Evolutionary conservation across 2,888 invertebrate species (phyloP), one percentile per base, ranked within the genome.

Genomic region (Peribatodes rhomboidaria): DNA sequence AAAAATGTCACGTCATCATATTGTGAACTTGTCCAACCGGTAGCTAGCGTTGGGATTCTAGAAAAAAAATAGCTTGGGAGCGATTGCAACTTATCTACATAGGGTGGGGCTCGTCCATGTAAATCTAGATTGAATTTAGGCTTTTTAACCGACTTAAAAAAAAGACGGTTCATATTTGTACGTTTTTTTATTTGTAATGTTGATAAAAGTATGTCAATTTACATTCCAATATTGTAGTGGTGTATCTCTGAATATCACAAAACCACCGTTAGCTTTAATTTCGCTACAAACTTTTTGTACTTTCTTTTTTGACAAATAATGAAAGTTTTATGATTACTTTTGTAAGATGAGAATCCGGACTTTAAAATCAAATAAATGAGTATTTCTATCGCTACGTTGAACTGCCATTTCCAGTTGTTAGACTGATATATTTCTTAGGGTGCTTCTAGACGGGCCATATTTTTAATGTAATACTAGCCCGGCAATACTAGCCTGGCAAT

Each of bases 371-470:
- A 33, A 16, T 2, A 35, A 50, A 35, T 35, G 6, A 46, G 10
- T 53, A 58, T 57, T 42, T 58, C 11, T 42, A 58, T 44, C 33
- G 59, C 64, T 55, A 52, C 58, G 53, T 37, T 35, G 35, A 61
- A 64, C 68, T 73, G 69, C 68, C 67, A 68, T 65, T 67, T 65
- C 46, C 65, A 69, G 61, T 67, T 70, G 39, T 57, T 47, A 50
- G 56, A 64, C 66, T 61, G 59, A 59, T 41, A 33, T 35, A 42
- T 41, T 47, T 47, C n/a, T n/a, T n/a, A n/a, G n/a, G n/a, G n/a
- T n/a, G n/a, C n/a, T n/a, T n/a, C n/a, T n/a, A n/a, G n/a, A n/a
- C n/a, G n/a, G n/a, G n/a, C n/a, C n/a, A n/a, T n/a, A n/a, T n/a
- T n/a, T n/a, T n/a, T n/a, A n/a, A n/a, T n/a, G n/a, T n/a, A n/a